phyloP scores from a whole-genome alignment of 2,797 vertebrate genomes.

The Oryzias sinensis region DNA sequence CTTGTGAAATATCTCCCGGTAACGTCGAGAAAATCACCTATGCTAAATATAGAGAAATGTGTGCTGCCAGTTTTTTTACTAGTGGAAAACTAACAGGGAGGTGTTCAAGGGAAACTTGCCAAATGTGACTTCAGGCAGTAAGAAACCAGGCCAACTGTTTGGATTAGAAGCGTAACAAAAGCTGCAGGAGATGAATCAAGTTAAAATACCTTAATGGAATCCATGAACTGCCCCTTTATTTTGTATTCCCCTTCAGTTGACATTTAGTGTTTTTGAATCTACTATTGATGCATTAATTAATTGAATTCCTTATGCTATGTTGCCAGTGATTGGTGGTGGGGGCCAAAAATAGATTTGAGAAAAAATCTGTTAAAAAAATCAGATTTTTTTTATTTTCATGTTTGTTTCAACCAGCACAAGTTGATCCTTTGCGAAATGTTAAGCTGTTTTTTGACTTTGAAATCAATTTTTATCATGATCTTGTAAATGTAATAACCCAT shows the following conservation, averaged over 20 bases:
- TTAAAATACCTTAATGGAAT: constrained; percentile 38
- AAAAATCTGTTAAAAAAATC: too few relatives aligned
- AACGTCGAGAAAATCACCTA: constrained; percentile 44
- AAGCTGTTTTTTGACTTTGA: too few relatives aligned
- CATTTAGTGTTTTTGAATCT: constrained; percentile 38
- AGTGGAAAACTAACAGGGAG: constrained; percentile 41
- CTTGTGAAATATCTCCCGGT: constrained; percentile 47
- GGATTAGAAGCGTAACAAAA: constrained; percentile 45
- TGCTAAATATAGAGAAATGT: constrained; percentile 50
- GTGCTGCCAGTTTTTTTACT: constrained; percentile 32
- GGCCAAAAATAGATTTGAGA: background rate
- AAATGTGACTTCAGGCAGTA: constrained; percentile 54
- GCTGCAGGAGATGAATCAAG: constrained; percentile 38
- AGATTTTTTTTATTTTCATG: too few relatives aligned
- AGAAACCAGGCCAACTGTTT: constrained; percentile 50
- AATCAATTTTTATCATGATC: too few relatives aligned
- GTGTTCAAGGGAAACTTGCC: constrained; percentile 50
- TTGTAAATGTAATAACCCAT: too few relatives aligned
- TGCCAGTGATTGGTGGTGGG: constrained; percentile 12
- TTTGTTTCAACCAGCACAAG: too few relatives aligned
- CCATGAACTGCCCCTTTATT: constrained; percentile 18
- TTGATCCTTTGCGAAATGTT: too few relatives aligned
- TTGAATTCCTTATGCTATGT: constrained; percentile 11
- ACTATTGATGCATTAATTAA: constrained; percentile 23
- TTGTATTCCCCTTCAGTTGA: constrained; percentile 37